phyloP scores from a whole-genome alignment of 64 coral and sea anemone genomes.

The Stichodactyla mertensii region DNA sequence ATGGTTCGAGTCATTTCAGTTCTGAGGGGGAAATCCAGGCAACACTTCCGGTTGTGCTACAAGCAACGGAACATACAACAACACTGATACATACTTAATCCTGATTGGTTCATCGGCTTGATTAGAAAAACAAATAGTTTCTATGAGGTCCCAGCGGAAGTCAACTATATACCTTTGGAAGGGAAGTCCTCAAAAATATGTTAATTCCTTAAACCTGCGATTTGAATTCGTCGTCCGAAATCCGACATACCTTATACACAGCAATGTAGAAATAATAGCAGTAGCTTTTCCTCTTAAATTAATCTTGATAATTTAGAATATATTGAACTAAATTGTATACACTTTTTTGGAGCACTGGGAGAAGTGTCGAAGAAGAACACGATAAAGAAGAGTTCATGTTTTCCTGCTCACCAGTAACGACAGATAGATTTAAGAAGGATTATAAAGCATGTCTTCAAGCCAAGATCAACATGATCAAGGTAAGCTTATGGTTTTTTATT shows the following conservation, averaged over 20 bases:
- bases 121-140: constrained; percentile 6
- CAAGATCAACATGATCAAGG: neutral
- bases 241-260: no score
- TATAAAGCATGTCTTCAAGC: neutral
- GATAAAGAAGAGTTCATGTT: no score
- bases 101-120: neutral
- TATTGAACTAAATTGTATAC: no score
- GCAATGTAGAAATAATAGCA: no score
- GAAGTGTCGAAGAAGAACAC: no score
- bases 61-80: constrained; percentile 1
- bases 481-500: neutral
- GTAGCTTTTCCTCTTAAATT: no score
- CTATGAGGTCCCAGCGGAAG: neutral
- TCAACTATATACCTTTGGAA: neutral
- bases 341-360: no score
- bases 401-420: no score
- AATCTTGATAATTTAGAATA: no score
- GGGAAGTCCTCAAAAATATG: neutral
- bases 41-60: neutral
- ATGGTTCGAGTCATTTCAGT: neutral
- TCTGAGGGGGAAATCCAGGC: neutral
- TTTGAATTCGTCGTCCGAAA: no score
- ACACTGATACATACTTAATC: neutral
- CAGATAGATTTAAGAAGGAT: no score
- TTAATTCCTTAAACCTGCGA: neutral